Evolutionary conservation across 2,888 invertebrate genomes (phyloP).

Genomic region (Halictus quadricinctus): DNA sequence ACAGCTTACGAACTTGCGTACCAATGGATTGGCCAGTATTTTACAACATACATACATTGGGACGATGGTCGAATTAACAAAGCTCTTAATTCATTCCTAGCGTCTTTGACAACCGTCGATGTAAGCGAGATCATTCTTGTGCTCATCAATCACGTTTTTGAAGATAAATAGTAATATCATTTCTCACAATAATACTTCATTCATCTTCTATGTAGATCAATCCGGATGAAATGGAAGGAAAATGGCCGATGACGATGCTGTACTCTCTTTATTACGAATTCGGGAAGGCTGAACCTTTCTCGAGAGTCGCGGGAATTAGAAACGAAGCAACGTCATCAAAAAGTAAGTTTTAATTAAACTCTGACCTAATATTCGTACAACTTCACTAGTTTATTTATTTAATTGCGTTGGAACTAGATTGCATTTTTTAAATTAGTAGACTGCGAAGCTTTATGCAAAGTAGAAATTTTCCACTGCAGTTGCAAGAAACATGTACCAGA

Average conservation of each 20-base stretch:
- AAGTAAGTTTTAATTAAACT: conserved; percentile 77
- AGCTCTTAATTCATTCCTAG: conserved; percentile 89
- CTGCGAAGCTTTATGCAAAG: no score
- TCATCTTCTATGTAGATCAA: conserved; percentile 84
- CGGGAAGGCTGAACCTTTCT: conserved; percentile 90
- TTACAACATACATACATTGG: conserved; percentile 90
- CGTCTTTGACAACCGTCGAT: conserved; percentile 88
- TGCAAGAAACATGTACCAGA: no score
- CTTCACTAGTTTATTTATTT: neutral
- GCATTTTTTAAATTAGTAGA: no score
- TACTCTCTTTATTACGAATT: conserved; percentile 92
- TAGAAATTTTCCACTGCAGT: no score
- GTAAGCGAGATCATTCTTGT: conserved; percentile 80
- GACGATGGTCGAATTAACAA: conserved; percentile 90
- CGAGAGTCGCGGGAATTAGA: conserved; percentile 89
- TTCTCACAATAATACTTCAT: neutral
- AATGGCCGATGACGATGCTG: conserved; percentile 91
- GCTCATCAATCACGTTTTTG: neutral
- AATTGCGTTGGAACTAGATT: neutral
- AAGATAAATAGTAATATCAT: neutral
- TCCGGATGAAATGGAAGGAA: conserved; percentile 89
- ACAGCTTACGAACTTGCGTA: conserved; percentile 89
- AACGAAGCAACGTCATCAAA: conserved; percentile 90
- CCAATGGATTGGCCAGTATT: conserved; percentile 91
- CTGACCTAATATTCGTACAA: neutral